Evolutionary conservation across 2,888 invertebrate genomes (phyloP).

Genomic region (Zygaena filipendulae): DNA sequence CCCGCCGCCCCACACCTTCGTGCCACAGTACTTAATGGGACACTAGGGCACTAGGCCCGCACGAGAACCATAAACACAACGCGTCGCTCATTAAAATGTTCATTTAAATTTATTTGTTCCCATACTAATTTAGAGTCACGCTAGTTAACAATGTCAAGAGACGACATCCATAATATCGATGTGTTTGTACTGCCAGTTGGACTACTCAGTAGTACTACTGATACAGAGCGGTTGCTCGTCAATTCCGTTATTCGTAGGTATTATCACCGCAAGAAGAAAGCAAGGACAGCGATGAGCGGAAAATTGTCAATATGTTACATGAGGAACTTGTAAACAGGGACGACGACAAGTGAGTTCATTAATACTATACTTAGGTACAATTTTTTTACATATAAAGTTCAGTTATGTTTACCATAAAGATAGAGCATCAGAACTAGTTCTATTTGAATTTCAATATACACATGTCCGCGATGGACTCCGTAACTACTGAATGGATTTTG

Average conservation of each 20-base stretch:
- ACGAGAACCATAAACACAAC: no score
- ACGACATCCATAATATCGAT: no score
- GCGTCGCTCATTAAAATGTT: slow-evolving; percentile 31
- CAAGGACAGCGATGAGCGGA: slow-evolving; percentile 77
- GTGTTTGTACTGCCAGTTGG: no score
- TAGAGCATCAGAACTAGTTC: no score
- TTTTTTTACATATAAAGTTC: slow-evolving; percentile 12
- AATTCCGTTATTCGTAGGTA: slow-evolving; percentile 57
- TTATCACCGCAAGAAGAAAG: slow-evolving; percentile 56
- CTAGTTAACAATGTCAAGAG: no score
- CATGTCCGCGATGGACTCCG: no score
- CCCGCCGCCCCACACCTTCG: slow-evolving; percentile 18
- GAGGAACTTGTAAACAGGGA: slow-evolving; percentile 88
- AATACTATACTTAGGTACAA: slow-evolving; percentile 18
- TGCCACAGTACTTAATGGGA: slow-evolving; percentile 35
- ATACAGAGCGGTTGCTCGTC: no score
- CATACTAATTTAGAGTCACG: no score
- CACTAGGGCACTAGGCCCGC: slow-evolving; percentile 45
- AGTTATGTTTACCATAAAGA: slow-evolving; percentile 3
- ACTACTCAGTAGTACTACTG: no score
- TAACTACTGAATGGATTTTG: no score
- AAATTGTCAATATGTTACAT: slow-evolving; percentile 76
- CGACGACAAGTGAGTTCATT: slow-evolving; percentile 76
- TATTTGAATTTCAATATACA: slow-evolving; percentile 7
- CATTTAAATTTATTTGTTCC: no score